These are phyloP conservation scores for Natator depressus DNA, from an alignment of 2,113 vertebrate species.

Conservation along the genomic window DNA sequence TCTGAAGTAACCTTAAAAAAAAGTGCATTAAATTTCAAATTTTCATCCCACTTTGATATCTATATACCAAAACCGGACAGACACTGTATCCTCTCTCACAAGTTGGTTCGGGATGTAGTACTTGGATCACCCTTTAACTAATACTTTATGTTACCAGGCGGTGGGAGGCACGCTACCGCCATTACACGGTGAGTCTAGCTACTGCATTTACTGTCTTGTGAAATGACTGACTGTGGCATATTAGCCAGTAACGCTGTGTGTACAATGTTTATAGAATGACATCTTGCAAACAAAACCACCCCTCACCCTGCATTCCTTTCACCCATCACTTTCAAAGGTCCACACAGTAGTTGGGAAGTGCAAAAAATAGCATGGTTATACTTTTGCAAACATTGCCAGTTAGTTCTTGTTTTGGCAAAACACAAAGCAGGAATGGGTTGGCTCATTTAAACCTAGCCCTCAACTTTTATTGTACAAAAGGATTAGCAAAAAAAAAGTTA, in stretches of 20 bases:
- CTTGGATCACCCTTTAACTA: not conserved
- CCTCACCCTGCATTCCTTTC: too few species aligned
- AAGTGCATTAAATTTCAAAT: not conserved
- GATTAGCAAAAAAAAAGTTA: not conserved
- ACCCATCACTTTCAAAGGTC: not conserved
- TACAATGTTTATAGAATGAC: not conserved
- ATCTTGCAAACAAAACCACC: not conserved
- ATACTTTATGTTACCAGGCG: not conserved
- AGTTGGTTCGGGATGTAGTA: not conserved
- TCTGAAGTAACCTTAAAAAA: not conserved
- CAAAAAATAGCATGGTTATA: not conserved
- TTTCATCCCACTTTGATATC: not conserved
- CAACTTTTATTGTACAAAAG: not conserved
- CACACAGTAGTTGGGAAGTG: not conserved
- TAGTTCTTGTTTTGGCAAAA: not conserved
- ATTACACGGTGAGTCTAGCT: not conserved
- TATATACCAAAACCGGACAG: not conserved
- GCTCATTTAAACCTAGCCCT: not conserved
- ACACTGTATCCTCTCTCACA: not conserved
- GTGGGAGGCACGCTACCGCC: too few species aligned
- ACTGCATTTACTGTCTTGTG: not conserved
- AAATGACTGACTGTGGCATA: not conserved
- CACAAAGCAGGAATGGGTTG: not conserved
- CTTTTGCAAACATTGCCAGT: not conserved
- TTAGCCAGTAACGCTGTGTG: not conserved